Evolutionary conservation across 2,113 vertebrate species (phyloP).

Genomic region (Epinephelus lanceolatus): DNA sequence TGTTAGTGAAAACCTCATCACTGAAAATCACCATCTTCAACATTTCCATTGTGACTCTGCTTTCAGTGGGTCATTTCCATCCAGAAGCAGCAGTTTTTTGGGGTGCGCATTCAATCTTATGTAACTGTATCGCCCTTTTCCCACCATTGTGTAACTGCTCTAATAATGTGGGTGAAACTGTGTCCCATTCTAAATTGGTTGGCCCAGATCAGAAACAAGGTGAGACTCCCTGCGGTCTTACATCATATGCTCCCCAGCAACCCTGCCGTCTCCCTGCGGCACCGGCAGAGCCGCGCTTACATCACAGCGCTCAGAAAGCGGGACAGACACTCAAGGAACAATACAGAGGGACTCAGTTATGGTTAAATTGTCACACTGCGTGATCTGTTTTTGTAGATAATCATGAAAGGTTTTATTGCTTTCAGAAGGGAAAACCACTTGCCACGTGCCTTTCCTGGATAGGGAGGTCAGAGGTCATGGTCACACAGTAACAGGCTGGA

Average conservation of each 20-base stretch:
- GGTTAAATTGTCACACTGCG: neutral
- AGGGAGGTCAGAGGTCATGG: neutral
- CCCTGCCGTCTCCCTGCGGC: conserved; percentile 44
- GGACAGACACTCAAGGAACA: conserved; percentile 39
- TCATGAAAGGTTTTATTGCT: neutral
- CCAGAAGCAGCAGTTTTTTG: neutral
- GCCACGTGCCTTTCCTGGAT: too few species aligned
- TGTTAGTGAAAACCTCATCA: neutral
- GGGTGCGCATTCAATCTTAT: neutral
- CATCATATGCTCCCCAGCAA: conserved; percentile 66
- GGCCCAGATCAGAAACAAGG: conserved; percentile 79
- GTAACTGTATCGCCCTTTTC: conserved; percentile 1
- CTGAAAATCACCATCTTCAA: neutral
- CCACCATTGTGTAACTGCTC: conserved; percentile 61
- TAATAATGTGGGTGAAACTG: conserved; percentile 50
- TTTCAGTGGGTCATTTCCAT: neutral
- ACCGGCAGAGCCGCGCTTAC: conserved; percentile 43
- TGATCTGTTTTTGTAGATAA: neutral
- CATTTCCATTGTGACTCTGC: neutral
- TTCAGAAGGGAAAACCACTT: neutral
- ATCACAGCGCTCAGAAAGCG: conserved; percentile 62
- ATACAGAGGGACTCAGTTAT: neutral
- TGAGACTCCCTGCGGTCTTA: conserved; percentile 80
- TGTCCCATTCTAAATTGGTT: conserved; percentile 70
- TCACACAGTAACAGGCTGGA: neutral